Base-by-base conservation (phyloP, 2,113 vertebrate genomes). In the Eolophus roseicapilla region DNA sequence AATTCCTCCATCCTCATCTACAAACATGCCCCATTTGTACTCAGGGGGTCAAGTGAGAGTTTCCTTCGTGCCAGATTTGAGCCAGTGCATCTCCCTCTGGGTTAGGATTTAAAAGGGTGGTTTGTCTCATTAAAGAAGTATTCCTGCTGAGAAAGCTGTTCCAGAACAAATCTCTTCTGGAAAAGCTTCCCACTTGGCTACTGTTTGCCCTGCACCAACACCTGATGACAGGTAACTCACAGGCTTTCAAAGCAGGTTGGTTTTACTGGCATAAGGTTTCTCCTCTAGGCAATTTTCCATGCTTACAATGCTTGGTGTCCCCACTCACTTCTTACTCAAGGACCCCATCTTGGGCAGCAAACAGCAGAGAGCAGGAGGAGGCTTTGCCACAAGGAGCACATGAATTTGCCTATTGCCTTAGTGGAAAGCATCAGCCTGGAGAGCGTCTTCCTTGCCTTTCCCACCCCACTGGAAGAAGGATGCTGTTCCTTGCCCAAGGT, bases 21-120 rank as follows among this genome's bases (percentile, higher is more conserved):
- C 0, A 1, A 43, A 15, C 9, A 1, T 1, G 0, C 9, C 12
- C 23, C 0, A 0, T 47, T 83, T 53, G 6, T 17, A 29, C 28
- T 52, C 41, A 11, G 3, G 1, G 1, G 5, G 41, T 41, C 50
- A 24, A 62, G 20, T 6, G 17, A 74, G 8, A 63, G 21, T n/a
- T 4, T 27, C 27, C 19, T 52, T 86, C 53, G 64, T 71, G 52
- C 3, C 19, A 49, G 6, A 41, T 44, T 73, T 41, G 35, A 64
- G 13, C 28, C 7, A 2, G 11, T 35, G 15, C 10, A 24, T 57
- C n/a, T 91, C 28, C n/a, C 17, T 50, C 35, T 46, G 53, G 6
- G 11, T 50, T 28, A 29, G 33, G 19, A 86, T 14, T 41, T 49
- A 44, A 24, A 17, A n/a, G 29, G 28, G 13, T 8, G 11, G 17